Conservation (phyloP, 2,797 vertebrate species). For the Parauchenoglanis ngamensis region DNA sequence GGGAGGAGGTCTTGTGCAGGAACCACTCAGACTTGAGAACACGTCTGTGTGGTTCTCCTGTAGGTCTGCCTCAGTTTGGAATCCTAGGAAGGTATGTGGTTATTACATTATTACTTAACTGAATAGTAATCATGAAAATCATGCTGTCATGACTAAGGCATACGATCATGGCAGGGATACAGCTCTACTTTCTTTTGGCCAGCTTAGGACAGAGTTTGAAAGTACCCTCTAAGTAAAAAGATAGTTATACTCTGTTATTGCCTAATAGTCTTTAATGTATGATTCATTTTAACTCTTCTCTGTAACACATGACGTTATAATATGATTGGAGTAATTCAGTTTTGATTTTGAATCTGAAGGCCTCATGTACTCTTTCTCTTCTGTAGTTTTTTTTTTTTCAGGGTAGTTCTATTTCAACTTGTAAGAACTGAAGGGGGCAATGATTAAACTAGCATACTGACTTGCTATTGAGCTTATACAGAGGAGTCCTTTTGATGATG, state of each 20-base stretch:
- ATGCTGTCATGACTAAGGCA: neutral
- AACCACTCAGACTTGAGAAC: conserved; percentile 77
- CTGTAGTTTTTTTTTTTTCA: neutral
- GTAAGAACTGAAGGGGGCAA: neutral
- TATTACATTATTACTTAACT: neutral
- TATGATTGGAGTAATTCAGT: neutral
- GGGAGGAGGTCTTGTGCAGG: conserved; percentile 67
- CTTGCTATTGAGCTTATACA: neutral
- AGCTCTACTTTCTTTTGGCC: too few relatives aligned
- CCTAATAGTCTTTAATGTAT: neutral
- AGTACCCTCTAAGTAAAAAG: neutral
- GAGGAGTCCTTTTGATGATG: neutral
- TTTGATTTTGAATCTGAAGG: neutral
- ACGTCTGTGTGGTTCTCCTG: conserved; percentile 63
- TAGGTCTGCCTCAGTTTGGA: conserved; percentile 26
- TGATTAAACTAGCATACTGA: too few relatives aligned
- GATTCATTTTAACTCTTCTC: neutral
- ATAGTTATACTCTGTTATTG: too few relatives aligned
- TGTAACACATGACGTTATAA: neutral
- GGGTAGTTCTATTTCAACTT: neutral
- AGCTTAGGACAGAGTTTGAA: neutral
- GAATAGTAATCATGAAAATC: too few relatives aligned
- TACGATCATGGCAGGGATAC: neutral
- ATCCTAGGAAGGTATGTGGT: conserved; percentile 39
- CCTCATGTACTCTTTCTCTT: neutral